phyloP scores from a whole-genome alignment of 2,797 vertebrate species.

The Acanthopagrus latus region DNA sequence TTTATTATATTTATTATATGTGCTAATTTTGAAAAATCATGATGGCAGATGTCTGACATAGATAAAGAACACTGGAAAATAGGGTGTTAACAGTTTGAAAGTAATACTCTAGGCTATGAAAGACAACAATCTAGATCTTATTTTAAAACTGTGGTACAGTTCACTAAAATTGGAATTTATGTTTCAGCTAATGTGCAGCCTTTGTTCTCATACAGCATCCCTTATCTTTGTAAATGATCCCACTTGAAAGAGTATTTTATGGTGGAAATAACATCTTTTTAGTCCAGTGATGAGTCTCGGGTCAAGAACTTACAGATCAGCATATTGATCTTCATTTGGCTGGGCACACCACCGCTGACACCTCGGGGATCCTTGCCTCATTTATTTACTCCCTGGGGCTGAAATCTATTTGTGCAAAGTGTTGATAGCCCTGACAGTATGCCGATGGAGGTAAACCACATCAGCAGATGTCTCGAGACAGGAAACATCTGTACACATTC shows the following conservation, averaged over 20 bases:
- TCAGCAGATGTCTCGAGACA: constrained; percentile 29
- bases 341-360: constrained; percentile 20
- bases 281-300: constrained; percentile 34
- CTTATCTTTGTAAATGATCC: constrained; percentile 39
- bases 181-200: constrained; percentile 22
- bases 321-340: constrained; percentile 70
- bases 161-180: neutral
- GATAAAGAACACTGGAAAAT: neutral
- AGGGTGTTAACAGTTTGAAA: neutral
- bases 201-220: constrained; percentile 19
- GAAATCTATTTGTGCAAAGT: constrained; percentile 61
- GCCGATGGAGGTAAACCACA: constrained; percentile 35
- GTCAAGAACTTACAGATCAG: constrained; percentile 62
- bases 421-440: constrained; percentile 48
- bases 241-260: constrained; percentile 42
- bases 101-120: neutral
- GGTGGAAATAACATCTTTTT: constrained; percentile 39
- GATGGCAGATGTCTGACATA: neutral
- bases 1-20: neutral
- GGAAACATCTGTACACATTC: constrained; percentile 34
- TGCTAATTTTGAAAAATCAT: neutral
- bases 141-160: neutral
- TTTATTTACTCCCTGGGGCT: constrained; percentile 43
- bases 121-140: neutral
- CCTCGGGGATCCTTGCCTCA: constrained; percentile 31